Evolutionary conservation across 2,797 vertebrate genomes (phyloP).

Genomic region (Chlorospingus semifuscus): DNA sequence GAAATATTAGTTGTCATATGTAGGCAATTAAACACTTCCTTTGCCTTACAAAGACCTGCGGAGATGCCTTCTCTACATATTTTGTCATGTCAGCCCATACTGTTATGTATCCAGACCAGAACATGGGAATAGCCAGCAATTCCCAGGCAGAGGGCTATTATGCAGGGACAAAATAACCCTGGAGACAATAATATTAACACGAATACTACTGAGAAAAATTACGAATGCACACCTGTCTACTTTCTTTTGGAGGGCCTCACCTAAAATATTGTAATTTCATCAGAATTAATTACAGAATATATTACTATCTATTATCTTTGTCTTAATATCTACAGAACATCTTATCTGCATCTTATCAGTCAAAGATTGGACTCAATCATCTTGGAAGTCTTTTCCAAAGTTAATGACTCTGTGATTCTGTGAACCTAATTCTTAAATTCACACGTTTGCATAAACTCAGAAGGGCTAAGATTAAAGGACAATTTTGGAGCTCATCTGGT

Average conservation of each 20-base stretch:
- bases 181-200: background rate
- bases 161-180: background rate
- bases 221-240: background rate
- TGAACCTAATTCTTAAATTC: background rate
- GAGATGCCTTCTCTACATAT: background rate
- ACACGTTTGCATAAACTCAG: background rate
- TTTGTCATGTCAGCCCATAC: background rate
- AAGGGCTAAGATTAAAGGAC: background rate
- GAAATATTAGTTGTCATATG: too few species aligned
- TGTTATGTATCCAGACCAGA: background rate
- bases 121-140: background rate
- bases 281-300: background rate
- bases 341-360: background rate
- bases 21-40: background rate
- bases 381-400: background rate
- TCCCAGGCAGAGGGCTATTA: too few species aligned
- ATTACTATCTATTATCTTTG: background rate
- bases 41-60: background rate
- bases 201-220: background rate
- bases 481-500: background rate
- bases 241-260: accelerated
- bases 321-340: background rate
- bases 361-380: too few species aligned
- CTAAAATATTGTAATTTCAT: background rate
- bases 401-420: background rate